Base-by-base conservation (phyloP, 2,113 vertebrate genomes). In the Cynopterus brachyotis region DNA sequence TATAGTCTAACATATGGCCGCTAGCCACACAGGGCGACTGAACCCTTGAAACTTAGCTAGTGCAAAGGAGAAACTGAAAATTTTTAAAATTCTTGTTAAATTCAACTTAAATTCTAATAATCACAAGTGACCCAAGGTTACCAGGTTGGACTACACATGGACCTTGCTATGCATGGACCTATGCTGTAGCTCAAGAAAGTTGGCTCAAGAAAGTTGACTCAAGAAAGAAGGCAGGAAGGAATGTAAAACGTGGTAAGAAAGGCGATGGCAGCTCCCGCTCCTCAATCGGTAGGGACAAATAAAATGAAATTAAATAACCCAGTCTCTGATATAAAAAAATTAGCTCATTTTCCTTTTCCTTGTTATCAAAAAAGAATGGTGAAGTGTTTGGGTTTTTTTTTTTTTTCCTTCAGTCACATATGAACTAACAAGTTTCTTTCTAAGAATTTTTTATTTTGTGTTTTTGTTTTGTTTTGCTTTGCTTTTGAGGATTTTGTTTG, bases 11-110 rank as follows among this genome's bases (percentile, higher is more conserved):
- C 11, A 62, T 11, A 53, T 17, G 80, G 28, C 24, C 9, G 28
- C 12, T 9, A 86, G 20, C 1, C 8, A 32, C 2, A 2, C 6
- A 5, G 11, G 12, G 7, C 11, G 24, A 40, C 5, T 5, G 3
- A 64, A 69, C 40, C 67, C 28, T 72, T 67, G n/a, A 62, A 76
- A 70, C 45, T 37, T 66, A 60, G 9, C 40, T 37, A 9, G 9
- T 45, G 8, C 15, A 57, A 9, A 10, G 16, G 28, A 76, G 24
- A 76, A 84, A 50, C 5, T 26, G 6, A 72, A 73, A n/a, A 30
- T 83, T 89, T 70, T 73, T 37, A 66, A 62, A 16, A 9, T 5
- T 26, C 55, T 91, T 28, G 50, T 55, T 13, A 55, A 80, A 37
- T 40, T 72, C 17, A 60, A 79, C 11, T 79, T 93, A 42, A 62